Evolutionary conservation across 2,797 vertebrate genomes (phyloP).

Genomic region (Gephyroberyx darwinii): DNA sequence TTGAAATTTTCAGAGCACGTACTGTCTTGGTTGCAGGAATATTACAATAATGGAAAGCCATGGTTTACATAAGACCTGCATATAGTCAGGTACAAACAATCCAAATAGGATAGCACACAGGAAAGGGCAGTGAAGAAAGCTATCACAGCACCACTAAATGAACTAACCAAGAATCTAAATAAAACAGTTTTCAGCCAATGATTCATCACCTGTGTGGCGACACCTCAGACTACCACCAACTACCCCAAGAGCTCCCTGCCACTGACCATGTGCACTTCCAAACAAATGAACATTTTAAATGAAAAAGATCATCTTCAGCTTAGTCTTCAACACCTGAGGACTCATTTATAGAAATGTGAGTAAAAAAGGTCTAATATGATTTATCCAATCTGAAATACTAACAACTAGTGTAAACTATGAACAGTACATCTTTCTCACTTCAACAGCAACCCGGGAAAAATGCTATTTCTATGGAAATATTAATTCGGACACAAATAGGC

Average conservation of each 20-base stretch:
- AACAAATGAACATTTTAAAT: neutral
- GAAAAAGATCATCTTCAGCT: no score
- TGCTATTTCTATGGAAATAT: neutral
- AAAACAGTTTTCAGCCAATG: neutral
- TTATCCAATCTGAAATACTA: neutral
- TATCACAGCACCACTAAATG: constrained; percentile 3
- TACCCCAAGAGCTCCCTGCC: neutral
- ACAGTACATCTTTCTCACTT: neutral
- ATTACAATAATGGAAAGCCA: constrained; percentile 26
- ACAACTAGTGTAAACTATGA: neutral
- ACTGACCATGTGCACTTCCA: neutral
- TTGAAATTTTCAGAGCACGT: no score
- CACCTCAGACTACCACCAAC: neutral
- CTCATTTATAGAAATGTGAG: no score
- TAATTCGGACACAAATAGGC: neutral
- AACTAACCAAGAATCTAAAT: constrained; percentile 6
- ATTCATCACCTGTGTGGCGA: neutral
- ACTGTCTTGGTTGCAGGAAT: no score
- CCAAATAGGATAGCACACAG: neutral
- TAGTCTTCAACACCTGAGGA: no score
- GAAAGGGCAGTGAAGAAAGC: neutral
- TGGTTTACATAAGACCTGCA: neutral
- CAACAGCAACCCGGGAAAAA: neutral
- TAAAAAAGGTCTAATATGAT: no score
- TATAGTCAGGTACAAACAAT: no score